A percentile compares a stretch with the other conserved stretches of the same genome.
Conservation (phyloP, 2,888 invertebrate genomes). For the Lycophotia porphyrea region DNA sequence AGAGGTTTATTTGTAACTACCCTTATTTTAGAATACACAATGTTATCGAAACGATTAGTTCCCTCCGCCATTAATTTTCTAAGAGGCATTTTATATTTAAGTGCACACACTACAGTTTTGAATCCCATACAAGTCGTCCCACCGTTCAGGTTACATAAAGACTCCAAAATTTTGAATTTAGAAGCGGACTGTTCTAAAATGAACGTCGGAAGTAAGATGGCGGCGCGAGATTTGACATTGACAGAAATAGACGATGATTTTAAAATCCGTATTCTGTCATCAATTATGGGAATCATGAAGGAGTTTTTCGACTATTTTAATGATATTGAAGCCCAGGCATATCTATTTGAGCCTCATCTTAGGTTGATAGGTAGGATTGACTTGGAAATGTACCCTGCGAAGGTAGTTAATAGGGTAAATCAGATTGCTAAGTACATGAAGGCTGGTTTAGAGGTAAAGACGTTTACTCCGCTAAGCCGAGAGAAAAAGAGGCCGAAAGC, state of each 20-base stretch:
- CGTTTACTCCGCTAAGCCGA: slow-evolving; percentile 89
- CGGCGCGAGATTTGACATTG: slow-evolving; percentile 89
- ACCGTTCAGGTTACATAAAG: slow-evolving; percentile 91
- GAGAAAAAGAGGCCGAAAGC: slow-evolving; percentile 94
- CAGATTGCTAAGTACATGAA: slow-evolving; percentile 86
- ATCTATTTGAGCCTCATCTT: slow-evolving; percentile 89
- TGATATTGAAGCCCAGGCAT: slow-evolving; percentile 83
- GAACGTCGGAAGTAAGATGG: slow-evolving; percentile 84
- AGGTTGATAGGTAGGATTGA: slow-evolving; percentile 90
- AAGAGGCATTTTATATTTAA: slow-evolving; percentile 93
- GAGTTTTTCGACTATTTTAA: slow-evolving; percentile 90
- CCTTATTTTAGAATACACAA: slow-evolving; percentile 94
- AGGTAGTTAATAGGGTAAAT: slow-evolving; percentile 85
- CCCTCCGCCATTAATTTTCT: slow-evolving; percentile 96
- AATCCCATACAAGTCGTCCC: slow-evolving; percentile 91
- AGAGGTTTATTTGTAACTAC: slow-evolving; percentile 94
- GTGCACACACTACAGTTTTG: slow-evolving; percentile 91
- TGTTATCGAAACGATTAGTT: slow-evolving; percentile 94
- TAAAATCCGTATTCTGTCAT: slow-evolving; percentile 91
- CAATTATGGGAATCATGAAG: slow-evolving; percentile 89
- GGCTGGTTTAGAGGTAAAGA: slow-evolving; percentile 87
- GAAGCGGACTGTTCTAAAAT: slow-evolving; percentile 85
- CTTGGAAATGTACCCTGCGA: slow-evolving; percentile 91
- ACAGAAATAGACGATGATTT: slow-evolving; percentile 91
- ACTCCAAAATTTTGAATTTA: slow-evolving; percentile 90